These are phyloP conservation scores for Thunnus albacares DNA, from an alignment of 2,797 vertebrate genomes.

Conservation along the genomic window DNA sequence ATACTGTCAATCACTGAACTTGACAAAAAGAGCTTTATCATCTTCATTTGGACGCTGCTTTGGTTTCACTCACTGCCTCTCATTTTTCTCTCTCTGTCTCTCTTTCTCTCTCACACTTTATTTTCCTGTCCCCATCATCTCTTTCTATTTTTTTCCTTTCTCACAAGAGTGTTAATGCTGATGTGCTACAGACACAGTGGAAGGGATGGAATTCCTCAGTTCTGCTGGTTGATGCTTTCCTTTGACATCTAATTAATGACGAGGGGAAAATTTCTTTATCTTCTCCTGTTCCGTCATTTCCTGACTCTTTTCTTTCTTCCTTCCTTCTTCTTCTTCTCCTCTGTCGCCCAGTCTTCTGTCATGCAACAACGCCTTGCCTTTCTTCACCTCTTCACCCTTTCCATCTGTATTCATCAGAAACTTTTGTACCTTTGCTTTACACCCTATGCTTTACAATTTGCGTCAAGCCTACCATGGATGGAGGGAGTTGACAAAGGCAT, in stretches of 20 bases:
- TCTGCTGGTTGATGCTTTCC: conserved; percentile 54
- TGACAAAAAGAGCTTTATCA: conserved; percentile 41
- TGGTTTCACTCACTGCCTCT: background rate
- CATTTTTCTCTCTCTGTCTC: background rate
- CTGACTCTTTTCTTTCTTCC: conserved; percentile 17
- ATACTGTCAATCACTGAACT: conserved; percentile 44
- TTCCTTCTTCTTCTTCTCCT: background rate
- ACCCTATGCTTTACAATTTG: background rate
- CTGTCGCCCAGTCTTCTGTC: conserved; percentile 1
- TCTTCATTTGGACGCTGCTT: conserved; percentile 32
- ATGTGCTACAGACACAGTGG: conserved; percentile 38
- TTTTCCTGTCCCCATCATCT: conserved; percentile 20
- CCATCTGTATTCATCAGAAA: conserved; percentile 1
- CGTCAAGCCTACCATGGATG: background rate
- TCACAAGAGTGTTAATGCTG: conserved; percentile 44
- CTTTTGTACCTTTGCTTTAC: background rate
- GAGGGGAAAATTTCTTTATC: conserved; percentile 24
- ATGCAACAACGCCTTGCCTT: background rate
- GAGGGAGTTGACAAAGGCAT: background rate
- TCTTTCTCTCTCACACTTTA: conserved; percentile 19
- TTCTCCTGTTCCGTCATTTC: conserved; percentile 31
- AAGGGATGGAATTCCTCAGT: conserved; percentile 44
- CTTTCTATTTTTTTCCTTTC: background rate
- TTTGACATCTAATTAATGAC: conserved; percentile 72
- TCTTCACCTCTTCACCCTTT: background rate